A percentile compares a stretch with the other conserved stretches of the same genome.
Evolutionary conservation across 2,797 vertebrate genomes (phyloP).

Genomic region (Myotis vivesi): DNA sequence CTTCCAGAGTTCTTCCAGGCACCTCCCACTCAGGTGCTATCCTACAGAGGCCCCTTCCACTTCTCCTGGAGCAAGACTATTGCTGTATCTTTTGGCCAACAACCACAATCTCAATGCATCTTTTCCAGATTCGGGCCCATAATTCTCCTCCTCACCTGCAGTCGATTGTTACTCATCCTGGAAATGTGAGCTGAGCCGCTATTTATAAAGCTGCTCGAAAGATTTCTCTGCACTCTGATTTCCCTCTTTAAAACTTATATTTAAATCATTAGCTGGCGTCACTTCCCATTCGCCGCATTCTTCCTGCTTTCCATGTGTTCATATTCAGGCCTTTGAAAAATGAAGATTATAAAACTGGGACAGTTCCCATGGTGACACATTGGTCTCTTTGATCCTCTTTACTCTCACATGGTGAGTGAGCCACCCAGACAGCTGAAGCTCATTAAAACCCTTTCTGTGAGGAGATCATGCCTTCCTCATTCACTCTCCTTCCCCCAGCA

Average conservation of each 20-base stretch:
- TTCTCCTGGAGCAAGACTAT: not conserved
- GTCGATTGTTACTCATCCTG: conserved; percentile 9
- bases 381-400: conserved; percentile 66
- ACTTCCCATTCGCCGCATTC: conserved; percentile 42
- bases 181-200: not conserved
- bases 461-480: conserved; percentile 45
- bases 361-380: conserved; percentile 73
- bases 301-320: conserved; percentile 68
- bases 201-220: conserved; percentile 49
- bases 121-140: not conserved
- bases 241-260: conserved; percentile 42
- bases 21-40: not conserved
- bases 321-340: conserved; percentile 68
- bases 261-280: conserved; percentile 56
- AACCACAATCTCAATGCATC: not conserved
- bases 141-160: conserved; percentile 48
- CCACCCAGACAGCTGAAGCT: conserved; percentile 74
- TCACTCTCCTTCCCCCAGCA: conserved; percentile 31
- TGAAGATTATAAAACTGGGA: conserved; percentile 70
- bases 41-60: not conserved
- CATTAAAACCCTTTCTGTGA: conserved; percentile 67
- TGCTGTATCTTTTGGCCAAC: not conserved
- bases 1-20: not conserved
- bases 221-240: conserved; percentile 39
- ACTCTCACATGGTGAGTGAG: conserved; percentile 56